Base-by-base conservation (phyloP, 2,888 invertebrate species). In the Polia nebulosa region DNA sequence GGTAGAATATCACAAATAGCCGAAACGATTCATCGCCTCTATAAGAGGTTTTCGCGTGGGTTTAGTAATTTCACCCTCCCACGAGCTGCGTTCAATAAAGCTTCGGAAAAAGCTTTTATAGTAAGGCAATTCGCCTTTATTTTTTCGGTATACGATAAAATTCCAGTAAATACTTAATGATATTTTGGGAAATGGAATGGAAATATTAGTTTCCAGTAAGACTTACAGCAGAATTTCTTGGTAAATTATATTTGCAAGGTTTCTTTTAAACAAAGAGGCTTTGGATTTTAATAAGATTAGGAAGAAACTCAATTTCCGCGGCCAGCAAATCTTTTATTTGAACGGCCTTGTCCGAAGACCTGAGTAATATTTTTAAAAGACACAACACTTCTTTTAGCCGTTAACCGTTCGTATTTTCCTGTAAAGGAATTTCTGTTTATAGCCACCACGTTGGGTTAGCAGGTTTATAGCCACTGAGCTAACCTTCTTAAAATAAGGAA, bases 1-100 rank as follows among this genome's bases (percentile, higher is more conserved):
- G 32, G 49, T 73, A 58, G 59, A 63, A 49, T 51, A 68, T 60
- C 66, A 60, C 61, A 83, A 82, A 85, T 79, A 77, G 72, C 79
- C 58, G 67, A 82, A 84, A 81, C 82, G 81, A 87, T 83, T 87
- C 82, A 85, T 85, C 84, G 81, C 61, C 66, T 82, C 84, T 85
- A 82, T 84, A 86, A 88, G 85, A 79, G 82, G 67, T 79, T 77
- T 66, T 65, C 60, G 85, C 81, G 89, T 89, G 81, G 89, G 89
- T 69, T 85, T 84, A 78, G 84, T 81, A 78, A 85, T 86, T 85
- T 84, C 84, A 87, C 83, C 85, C 84, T 86, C 84, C 85, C 81
- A 88, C 85, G 81, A 76, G 68, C 73, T 81, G 77, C 67, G 75
- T 64, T 59, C 72, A 65, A 75, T 74, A 77, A 66, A 72, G 70